Evolutionary conservation across 37 sponge, comb jelly and placozoan genomes (phyloP).

Genomic region (Theonella swinhoei): DNA sequence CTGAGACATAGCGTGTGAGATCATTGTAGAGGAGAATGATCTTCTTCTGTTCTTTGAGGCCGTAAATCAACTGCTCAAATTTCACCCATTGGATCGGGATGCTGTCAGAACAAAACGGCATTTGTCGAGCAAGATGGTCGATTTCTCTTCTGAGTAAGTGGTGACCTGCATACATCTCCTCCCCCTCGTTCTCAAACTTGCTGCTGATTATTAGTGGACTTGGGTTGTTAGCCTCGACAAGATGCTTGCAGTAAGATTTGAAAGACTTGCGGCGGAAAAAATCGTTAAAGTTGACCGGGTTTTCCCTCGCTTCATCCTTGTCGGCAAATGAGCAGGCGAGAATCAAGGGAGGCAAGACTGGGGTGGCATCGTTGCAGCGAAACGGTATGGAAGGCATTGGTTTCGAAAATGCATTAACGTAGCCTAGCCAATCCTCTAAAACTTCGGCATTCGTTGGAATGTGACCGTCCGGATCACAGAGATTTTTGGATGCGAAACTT

Average conservation of each 20-base stretch:
- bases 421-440: constrained; percentile 59
- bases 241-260: constrained; percentile 37
- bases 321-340: constrained; percentile 56
- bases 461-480: constrained; percentile 29
- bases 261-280: constrained; percentile 46
- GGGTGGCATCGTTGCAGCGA: constrained; percentile 32
- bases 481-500: background rate
- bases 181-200: constrained; percentile 27
- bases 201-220: constrained; percentile 47
- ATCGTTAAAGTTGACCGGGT: constrained; percentile 16
- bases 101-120: constrained; percentile 58
- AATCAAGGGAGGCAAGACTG: constrained; percentile 67
- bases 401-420: constrained; percentile 35
- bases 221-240: constrained; percentile 42
- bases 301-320: background rate
- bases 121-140: constrained; percentile 66
- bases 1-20: constrained; percentile 47
- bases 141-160: constrained; percentile 72
- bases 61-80: constrained; percentile 67
- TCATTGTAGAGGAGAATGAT: constrained; percentile 50
- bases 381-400: constrained; percentile 37
- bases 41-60: constrained; percentile 75
- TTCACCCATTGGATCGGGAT: constrained; percentile 81
- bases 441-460: constrained; percentile 62
- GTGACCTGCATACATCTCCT: constrained; percentile 41